Base-by-base conservation (phyloP, 1,140 invertebrate genomes). In the Planococcus citri region DNA sequence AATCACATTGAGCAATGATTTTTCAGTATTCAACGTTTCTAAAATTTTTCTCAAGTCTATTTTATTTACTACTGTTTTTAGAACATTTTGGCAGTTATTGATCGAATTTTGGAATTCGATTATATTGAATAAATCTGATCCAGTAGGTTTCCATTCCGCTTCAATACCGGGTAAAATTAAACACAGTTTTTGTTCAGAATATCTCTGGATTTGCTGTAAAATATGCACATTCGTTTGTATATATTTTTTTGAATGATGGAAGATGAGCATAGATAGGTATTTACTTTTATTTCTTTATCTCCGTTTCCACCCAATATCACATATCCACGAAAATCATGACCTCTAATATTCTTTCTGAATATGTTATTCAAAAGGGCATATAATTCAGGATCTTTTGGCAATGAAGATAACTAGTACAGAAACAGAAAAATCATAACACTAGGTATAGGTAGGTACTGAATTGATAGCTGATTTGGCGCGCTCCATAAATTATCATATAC, bases 241-340 rank as follows among this genome's bases (percentile, higher is more conserved):
- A 37, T 37, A 37, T 14, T 6, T 8, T 37, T 37, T 6, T 14
- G 33, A 14, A 8, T 37, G 33, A 37, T n/a, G n/a, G n/a, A n/a
- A n/a, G 29, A 33, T 33, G 29, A 33, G 12, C 29, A 33, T 6
- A 33, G 12, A 33, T 6, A 33, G 4, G 12, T 64, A 4, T 17
- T 24, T 64, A 64, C 60, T 64, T 64, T 27, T 4, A 64, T 64
- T 24, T 27, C 25, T 21, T 61, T 72, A 20, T 68, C 68, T 24
- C 67, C 64, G 20, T 68, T 70, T 27, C 83, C 75, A 17, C 80
- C 81, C 75, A 91, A 90, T 17, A 83, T 73, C 14, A 85, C 82
- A 29, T 91, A 76, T 72, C 79, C 76, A 82, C 91, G 83, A 1
- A 82, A 73, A 9, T 83, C 78, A 51, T 77, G 75, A 9, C 85